A percentile compares a stretch with the other conserved stretches of the same genome.
Conservation (phyloP, 2,888 invertebrate genomes). For the Hermaeophaga mercurialis region DNA sequence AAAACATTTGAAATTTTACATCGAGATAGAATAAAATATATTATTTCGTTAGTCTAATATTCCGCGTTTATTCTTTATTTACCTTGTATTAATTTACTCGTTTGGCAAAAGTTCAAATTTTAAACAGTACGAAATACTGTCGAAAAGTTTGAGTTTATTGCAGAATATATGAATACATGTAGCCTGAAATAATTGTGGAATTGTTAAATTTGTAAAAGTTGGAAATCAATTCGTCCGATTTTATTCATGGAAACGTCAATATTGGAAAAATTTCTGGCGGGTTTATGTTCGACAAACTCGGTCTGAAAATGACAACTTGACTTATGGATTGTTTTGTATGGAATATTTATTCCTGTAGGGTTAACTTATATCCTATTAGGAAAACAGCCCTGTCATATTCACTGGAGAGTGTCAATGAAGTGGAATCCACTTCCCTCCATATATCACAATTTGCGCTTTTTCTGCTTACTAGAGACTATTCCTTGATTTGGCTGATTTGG, state of each 20-base stretch:
- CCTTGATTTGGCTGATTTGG: conserved; percentile 2
- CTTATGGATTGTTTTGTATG: conserved; percentile 26
- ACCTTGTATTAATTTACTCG: too few species aligned
- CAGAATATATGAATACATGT: too few species aligned
- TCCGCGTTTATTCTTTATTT: too few species aligned
- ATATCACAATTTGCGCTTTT: conserved; percentile 35
- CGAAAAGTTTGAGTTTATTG: too few species aligned
- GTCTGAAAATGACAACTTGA: conserved; percentile 25
- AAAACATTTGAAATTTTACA: too few species aligned
- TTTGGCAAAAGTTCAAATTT: too few species aligned
- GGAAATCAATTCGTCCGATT: not conserved
- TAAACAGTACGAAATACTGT: too few species aligned
- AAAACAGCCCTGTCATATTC: conserved; percentile 30
- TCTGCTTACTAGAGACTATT: conserved; percentile 12
- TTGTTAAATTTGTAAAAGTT: not conserved
- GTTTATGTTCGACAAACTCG: conserved; percentile 16
- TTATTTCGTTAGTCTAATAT: too few species aligned
- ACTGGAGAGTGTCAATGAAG: conserved; percentile 32
- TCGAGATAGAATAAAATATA: too few species aligned
- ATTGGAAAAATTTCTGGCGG: conserved; percentile 21
- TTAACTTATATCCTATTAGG: conserved; percentile 28
- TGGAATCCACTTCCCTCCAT: conserved; percentile 28
- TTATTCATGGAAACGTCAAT: conserved; percentile 15
- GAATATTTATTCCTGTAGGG: conserved; percentile 22
- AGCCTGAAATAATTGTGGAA: not conserved